Conservation (phyloP, 2,888 invertebrate species). For the Perdita meconis region DNA sequence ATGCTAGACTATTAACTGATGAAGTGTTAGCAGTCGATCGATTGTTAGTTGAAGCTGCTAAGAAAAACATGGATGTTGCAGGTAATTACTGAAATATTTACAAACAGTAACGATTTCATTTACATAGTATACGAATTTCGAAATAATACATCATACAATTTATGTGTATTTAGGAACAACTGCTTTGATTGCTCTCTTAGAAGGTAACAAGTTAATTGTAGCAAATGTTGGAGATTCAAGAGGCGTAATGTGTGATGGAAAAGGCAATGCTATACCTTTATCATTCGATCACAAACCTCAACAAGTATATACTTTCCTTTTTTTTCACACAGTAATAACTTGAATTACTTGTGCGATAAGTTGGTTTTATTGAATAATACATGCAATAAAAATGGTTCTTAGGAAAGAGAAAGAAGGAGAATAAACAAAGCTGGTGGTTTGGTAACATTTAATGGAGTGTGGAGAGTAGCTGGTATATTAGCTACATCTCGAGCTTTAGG, state of each 20-base stretch:
- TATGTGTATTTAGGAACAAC: conserved; percentile 90
- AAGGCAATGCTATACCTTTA: conserved; percentile 95
- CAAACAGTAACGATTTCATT: neutral
- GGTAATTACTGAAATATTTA: conserved; percentile 83
- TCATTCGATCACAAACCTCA: conserved; percentile 99
- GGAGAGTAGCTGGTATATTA: conserved; percentile 97
- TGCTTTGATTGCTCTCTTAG: conserved; percentile 94
- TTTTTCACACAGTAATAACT: neutral
- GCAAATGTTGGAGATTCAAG: conserved; percentile 99
- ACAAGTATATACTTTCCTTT: conserved; percentile 87
- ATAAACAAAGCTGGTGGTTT: conserved; percentile 98
- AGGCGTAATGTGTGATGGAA: conserved; percentile 96
- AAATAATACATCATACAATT: conserved; percentile 17
- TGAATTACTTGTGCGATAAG: neutral
- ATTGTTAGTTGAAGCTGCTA: conserved; percentile 92
- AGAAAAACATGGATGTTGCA: conserved; percentile 88
- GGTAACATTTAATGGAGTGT: conserved; percentile 97
- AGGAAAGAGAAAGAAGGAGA: conserved; percentile 95
- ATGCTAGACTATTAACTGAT: conserved; percentile 92
- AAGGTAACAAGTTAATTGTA: conserved; percentile 92
- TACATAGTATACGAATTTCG: conserved; percentile 12
- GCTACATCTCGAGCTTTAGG: conserved; percentile 97
- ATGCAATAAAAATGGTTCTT: conserved; percentile 63
- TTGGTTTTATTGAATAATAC: conserved; percentile 1
- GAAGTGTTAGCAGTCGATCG: conserved; percentile 94